Evolutionary conservation across 30 jellyfish, hydroid and myxozoan species (phyloP).

Genomic region (Nemopilema nomurai): DNA sequence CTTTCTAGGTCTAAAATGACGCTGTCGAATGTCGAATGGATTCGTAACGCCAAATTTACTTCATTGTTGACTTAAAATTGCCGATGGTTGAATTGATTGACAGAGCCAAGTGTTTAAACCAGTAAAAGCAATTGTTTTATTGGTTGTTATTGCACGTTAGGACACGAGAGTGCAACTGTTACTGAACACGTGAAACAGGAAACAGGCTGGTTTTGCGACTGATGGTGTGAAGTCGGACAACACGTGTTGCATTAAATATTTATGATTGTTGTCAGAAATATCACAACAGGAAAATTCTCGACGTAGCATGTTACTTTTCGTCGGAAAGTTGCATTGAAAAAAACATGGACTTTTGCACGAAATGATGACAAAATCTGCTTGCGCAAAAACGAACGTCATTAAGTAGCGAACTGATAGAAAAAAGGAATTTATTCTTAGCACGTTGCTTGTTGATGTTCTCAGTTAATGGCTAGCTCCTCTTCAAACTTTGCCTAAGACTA

Average conservation of each 20-base stretch:
- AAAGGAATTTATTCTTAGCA: no score
- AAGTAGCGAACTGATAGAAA: no score
- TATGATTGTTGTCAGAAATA: neutral
- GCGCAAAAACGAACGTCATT: no score
- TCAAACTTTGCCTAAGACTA: no score
- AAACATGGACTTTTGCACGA: neutral
- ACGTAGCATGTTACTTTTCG: neutral
- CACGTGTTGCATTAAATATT: neutral
- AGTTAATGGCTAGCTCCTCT: no score
- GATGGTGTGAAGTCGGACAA: neutral
- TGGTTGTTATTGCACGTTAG: neutral
- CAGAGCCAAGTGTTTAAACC: neutral
- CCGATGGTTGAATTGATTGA: no score
- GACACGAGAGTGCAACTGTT: neutral
- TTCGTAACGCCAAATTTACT: no score
- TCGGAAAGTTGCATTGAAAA: neutral
- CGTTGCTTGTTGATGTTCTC: no score
- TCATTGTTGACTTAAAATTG: no score
- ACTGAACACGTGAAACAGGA: neutral
- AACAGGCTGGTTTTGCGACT: neutral
- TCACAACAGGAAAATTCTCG: neutral
- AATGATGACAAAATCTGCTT: no score
- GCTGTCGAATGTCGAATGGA: no score
- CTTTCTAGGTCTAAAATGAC: no score
- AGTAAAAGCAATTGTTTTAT: neutral